A percentile compares a stretch with the other conserved stretches of the same genome.
phyloP scores from a whole-genome alignment of 2,113 vertebrate species.

The Alces alces region DNA sequence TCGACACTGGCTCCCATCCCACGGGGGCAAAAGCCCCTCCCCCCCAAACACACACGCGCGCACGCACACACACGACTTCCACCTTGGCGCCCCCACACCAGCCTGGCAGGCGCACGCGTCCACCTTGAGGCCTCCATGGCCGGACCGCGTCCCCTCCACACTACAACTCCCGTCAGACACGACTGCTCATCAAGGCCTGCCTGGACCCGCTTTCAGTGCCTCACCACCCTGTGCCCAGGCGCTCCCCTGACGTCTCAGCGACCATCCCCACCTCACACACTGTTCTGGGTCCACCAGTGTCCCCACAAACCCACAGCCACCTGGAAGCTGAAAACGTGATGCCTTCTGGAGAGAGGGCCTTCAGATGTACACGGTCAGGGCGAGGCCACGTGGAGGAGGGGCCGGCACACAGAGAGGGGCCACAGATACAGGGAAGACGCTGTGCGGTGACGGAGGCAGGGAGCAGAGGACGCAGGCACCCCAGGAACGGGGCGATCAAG shows the following conservation, averaged over 20 bases:
- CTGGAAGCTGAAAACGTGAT: not conserved
- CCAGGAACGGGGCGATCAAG: not conserved
- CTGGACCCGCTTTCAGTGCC: not conserved
- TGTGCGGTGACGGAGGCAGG: not conserved
- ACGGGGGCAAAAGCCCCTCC: not conserved
- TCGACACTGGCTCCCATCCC: not conserved
- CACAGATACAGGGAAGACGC: not conserved
- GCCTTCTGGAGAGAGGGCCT: not conserved
- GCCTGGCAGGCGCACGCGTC: accelerated
- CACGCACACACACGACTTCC: not conserved
- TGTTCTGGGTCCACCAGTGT: not conserved
- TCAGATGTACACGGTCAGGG: not conserved
- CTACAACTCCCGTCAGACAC: not conserved
- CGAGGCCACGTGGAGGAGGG: not conserved
- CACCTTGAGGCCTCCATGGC: not conserved
- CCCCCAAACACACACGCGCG: too few species aligned
- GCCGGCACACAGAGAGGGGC: not conserved
- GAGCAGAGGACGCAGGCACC: not conserved
- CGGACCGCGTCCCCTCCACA: not conserved
- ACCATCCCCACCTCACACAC: not conserved
- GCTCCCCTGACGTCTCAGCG: not conserved
- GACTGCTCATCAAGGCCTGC: not conserved
- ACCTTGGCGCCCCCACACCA: not conserved
- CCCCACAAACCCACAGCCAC: not conserved
- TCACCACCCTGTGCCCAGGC: too few species aligned